phyloP scores from a whole-genome alignment of 2,888 invertebrate genomes.

The Caenorhabditis zanzibari region DNA sequence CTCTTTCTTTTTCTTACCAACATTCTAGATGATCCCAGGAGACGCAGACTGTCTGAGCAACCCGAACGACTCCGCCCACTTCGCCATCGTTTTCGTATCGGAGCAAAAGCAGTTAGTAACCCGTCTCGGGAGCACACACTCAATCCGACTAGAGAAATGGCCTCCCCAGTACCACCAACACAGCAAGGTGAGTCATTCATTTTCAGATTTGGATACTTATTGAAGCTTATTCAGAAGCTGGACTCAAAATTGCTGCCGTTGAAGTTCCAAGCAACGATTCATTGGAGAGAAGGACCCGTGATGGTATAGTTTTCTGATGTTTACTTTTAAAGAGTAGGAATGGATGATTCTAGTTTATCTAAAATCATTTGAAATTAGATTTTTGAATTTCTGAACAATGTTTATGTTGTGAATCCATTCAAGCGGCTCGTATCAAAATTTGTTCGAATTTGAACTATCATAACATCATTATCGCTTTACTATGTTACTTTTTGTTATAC shows the following conservation, averaged over 20 bases:
- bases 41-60: slow-evolving; percentile 50
- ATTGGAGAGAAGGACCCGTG: slow-evolving; percentile 71
- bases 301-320: slow-evolving; percentile 50
- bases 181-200: slow-evolving; percentile 43
- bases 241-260: slow-evolving; percentile 72
- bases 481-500: not conserved
- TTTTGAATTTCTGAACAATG: no score
- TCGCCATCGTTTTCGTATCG: slow-evolving; percentile 39
- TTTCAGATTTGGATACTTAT: not conserved
- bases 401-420: no score
- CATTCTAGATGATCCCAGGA: slow-evolving; percentile 23
- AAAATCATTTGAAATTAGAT: no score
- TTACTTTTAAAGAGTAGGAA: no score
- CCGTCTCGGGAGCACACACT: slow-evolving; percentile 49
- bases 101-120: slow-evolving; percentile 56
- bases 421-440: no score
- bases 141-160: slow-evolving; percentile 41
- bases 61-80: slow-evolving; percentile 57
- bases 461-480: not conserved
- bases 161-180: slow-evolving; percentile 63
- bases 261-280: slow-evolving; percentile 70
- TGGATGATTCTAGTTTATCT: no score
- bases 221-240: slow-evolving; percentile 62
- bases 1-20: slow-evolving; percentile 12
- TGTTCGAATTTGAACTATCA: no score